Percentiles rank a stretch among this genome's conserved stretches.
These are phyloP conservation scores for Asarcornis scutulata DNA, from an alignment of 2,113 vertebrate species.

Conservation along the genomic window DNA sequence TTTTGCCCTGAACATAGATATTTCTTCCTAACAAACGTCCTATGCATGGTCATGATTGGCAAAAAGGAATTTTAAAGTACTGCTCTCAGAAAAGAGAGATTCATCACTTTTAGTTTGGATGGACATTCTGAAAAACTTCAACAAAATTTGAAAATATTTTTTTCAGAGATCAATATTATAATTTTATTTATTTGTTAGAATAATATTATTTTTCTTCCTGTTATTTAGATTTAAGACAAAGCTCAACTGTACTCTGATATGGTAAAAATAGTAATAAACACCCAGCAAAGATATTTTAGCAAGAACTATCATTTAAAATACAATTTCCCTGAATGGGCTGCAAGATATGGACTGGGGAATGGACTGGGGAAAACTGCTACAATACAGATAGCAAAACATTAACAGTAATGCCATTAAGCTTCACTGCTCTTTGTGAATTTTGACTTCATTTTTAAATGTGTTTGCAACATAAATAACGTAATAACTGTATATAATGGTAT, in stretches of 20 bases:
- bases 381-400: neutral
- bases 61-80: neutral
- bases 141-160: neutral
- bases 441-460: neutral
- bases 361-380: neutral
- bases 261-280: neutral
- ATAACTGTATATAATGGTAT: neutral
- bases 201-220: neutral
- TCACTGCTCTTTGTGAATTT: rapidly evolving
- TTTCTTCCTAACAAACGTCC: neutral
- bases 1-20: neutral
- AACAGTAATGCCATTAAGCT: neutral
- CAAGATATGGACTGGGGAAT: no score
- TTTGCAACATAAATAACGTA: neutral
- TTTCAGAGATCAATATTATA: neutral
- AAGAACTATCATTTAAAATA: neutral
- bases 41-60: rapidly evolving
- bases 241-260: neutral
- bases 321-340: neutral
- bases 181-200: neutral
- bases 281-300: neutral
- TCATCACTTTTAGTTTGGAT: neutral
- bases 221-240: neutral
- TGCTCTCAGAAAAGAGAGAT: neutral
- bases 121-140: neutral